Evolutionary conservation across 2,113 vertebrate genomes (phyloP).

Genomic region (Xyrauchen texanus): DNA sequence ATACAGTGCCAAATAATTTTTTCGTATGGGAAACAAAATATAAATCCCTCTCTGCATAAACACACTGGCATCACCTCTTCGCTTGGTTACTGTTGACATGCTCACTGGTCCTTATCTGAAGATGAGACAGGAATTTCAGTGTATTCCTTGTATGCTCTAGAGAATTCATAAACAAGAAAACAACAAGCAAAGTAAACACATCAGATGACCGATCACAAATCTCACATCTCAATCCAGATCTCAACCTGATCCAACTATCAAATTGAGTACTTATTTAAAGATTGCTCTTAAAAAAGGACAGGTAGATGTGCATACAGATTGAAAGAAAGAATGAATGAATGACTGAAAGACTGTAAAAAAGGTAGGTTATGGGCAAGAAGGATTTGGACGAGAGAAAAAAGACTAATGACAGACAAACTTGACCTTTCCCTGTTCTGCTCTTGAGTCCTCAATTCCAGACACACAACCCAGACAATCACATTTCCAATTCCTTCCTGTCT

Average conservation of each 20-base stretch:
- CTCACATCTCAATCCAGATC: conserved; percentile 21
- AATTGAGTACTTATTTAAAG: neutral
- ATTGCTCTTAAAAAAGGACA: neutral
- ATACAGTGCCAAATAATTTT: neutral
- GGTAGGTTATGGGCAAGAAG: too few species aligned
- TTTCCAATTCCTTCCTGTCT: conserved; percentile 21
- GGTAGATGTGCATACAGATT: too few species aligned
- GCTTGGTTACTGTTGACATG: conserved; percentile 49
- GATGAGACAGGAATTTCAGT: conserved; percentile 61
- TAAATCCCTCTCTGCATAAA: neutral
- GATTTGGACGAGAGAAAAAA: neutral
- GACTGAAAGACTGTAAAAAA: too few species aligned
- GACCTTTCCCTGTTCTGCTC: conserved; percentile 31
- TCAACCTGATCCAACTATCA: neutral
- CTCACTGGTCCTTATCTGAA: conserved; percentile 65
- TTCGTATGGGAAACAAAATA: neutral
- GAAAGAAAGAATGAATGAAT: too few species aligned
- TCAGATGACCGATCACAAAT: conserved; percentile 57
- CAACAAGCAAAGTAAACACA: conserved; percentile 61
- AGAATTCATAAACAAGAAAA: conserved; percentile 64
- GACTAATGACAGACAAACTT: neutral
- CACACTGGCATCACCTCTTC: neutral
- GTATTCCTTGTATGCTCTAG: conserved; percentile 60
- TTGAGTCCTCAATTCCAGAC: conserved; percentile 17
- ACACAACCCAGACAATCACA: conserved; percentile 34